Conservation (phyloP, 2,797 vertebrate species). For the Benthosema pterotum region DNA sequence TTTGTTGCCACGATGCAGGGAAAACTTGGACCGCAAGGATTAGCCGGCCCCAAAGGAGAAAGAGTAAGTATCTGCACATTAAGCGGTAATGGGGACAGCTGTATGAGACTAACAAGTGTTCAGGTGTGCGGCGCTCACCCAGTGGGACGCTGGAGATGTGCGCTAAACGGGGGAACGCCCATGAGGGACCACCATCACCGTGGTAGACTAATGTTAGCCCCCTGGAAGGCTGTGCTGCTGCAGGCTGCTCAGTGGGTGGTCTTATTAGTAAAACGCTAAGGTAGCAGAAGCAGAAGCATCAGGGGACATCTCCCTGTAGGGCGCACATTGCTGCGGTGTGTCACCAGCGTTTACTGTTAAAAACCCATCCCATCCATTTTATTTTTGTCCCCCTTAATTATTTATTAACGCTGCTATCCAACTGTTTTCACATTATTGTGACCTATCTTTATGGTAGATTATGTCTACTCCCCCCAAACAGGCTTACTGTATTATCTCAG, state of each 20-base stretch:
- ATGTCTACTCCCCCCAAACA: too few relatives aligned
- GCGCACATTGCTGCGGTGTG: constrained; percentile 39
- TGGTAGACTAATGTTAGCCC: constrained; percentile 51
- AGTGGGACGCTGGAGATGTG: constrained; percentile 34
- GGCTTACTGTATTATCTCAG: too few relatives aligned
- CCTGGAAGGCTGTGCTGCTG: constrained; percentile 43
- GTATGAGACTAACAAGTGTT: constrained; percentile 34
- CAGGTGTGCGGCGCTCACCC: constrained; percentile 35
- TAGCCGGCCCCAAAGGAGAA: constrained; percentile 82
- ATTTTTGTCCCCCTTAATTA: too few relatives aligned
- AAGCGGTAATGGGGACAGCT: constrained; percentile 45
- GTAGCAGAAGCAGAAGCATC: constrained; percentile 40
- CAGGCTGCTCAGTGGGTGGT: constrained; percentile 54
- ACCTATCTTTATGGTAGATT: too few relatives aligned
- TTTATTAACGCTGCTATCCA: constrained; percentile 26
- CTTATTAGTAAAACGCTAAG: constrained; percentile 57
- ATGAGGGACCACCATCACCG: constrained; percentile 56
- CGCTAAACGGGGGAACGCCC: constrained; percentile 50
- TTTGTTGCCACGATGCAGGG: constrained; percentile 60
- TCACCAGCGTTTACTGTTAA: constrained; percentile 55
- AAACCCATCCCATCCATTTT: constrained; percentile 30
- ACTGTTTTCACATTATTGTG: constrained; percentile 11
- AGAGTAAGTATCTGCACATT: constrained; percentile 79
- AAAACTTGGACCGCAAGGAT: constrained; percentile 75
- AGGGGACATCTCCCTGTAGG: constrained; percentile 40